These are phyloP conservation scores for Tricholaema leucomelas DNA, from an alignment of 2,113 vertebrate genomes.

Conservation along the genomic window DNA sequence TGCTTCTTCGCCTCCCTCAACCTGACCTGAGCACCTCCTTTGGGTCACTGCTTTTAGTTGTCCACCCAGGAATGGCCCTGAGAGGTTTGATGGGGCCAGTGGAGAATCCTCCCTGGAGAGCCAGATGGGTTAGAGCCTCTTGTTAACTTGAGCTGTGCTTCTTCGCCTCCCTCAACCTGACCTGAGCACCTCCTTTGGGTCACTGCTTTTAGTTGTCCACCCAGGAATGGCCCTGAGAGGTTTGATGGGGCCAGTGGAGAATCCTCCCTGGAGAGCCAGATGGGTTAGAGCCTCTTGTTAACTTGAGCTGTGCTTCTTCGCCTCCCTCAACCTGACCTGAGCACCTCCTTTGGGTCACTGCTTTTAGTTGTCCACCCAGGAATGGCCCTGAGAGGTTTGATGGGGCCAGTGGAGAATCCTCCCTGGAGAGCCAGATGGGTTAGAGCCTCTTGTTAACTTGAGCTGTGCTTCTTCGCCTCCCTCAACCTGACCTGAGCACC, in stretches of 20 bases:
- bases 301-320: background rate
- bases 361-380: background rate
- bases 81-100: background rate
- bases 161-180: background rate
- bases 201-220: background rate
- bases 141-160: background rate
- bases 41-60: background rate
- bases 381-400: background rate
- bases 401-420: background rate
- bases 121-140: rapidly evolving
- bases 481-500: background rate
- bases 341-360: background rate
- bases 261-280: background rate
- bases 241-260: too few relatives aligned
- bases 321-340: background rate
- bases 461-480: background rate
- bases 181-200: background rate
- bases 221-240: background rate
- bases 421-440: background rate
- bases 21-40: background rate
- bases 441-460: rapidly evolving
- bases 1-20: background rate
- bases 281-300: rapidly evolving
- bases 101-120: background rate
- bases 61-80: background rate